Conservation (phyloP, 2,888 invertebrate species). For the Tuta absoluta region DNA sequence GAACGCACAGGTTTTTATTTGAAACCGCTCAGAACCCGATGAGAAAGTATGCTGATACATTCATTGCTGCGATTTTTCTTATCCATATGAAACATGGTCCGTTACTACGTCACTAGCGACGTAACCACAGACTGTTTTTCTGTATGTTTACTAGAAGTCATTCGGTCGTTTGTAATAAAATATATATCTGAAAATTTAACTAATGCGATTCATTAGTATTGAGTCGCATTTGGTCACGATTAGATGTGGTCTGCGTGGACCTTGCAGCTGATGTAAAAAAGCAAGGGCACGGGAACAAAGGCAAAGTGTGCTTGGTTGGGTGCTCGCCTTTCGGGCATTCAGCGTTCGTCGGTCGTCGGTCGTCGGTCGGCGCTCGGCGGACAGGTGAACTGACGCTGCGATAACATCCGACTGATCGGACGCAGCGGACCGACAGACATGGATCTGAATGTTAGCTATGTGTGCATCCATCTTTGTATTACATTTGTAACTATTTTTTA, state of each 20-base stretch:
- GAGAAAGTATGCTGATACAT: conserved; percentile 29
- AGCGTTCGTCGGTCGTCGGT: no score
- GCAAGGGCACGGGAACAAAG: conserved; percentile 35
- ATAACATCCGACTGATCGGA: conserved; percentile 59
- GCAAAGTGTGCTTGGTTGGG: no score
- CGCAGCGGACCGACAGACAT: conserved; percentile 49
- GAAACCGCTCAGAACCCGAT: conserved; percentile 22
- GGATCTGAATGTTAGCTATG: conserved; percentile 15
- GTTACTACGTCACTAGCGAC: not conserved
- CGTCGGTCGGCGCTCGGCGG: conserved; percentile 43
- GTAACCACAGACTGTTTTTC: not conserved
- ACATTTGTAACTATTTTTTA: conserved; percentile 7
- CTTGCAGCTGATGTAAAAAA: conserved; percentile 16
- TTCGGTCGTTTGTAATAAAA: not conserved
- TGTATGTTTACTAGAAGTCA: not conserved
- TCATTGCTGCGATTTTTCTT: conserved; percentile 21
- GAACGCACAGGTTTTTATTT: conserved; percentile 22
- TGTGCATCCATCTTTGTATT: conserved; percentile 8
- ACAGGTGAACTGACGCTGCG: conserved; percentile 53
- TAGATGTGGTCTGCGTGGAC: conserved; percentile 1
- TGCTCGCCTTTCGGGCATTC: no score
- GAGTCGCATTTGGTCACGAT: not conserved
- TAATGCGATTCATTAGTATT: conserved; percentile 2
- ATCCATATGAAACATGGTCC: conserved; percentile 13
- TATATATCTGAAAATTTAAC: not conserved